These are phyloP conservation scores for Apus apus DNA, from an alignment of 2,113 vertebrate genomes.

Conservation along the genomic window DNA sequence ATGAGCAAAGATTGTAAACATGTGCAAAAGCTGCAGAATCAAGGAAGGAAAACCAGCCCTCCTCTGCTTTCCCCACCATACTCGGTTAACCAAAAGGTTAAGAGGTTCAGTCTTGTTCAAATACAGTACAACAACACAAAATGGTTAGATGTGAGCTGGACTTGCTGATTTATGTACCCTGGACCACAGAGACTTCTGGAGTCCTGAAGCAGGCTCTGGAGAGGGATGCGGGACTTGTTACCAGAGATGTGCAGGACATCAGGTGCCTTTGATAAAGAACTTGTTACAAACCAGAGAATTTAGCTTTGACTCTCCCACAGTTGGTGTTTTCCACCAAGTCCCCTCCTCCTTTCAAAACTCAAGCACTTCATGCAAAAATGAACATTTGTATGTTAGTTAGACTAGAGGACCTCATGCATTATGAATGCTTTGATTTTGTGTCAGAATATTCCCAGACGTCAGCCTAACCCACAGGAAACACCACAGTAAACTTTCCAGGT, in stretches of 20 bases:
- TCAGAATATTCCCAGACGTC: background rate
- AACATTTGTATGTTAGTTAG: rapidly evolving
- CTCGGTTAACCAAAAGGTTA: background rate
- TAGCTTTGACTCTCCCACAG: background rate
- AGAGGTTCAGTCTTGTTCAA: background rate
- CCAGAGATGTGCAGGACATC: background rate
- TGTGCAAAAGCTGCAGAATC: background rate
- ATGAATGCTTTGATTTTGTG: background rate
- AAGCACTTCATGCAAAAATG: background rate
- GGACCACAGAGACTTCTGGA: background rate
- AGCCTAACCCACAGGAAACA: background rate
- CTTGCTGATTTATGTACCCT: background rate
- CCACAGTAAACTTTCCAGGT: background rate
- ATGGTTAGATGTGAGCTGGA: background rate
- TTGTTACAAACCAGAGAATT: background rate
- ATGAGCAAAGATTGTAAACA: background rate
- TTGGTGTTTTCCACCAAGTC: background rate
- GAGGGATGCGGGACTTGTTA: background rate
- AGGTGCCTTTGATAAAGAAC: background rate
- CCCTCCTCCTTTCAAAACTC: background rate
- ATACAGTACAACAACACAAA: background rate
- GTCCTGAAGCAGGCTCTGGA: background rate
- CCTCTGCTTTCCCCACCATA: background rate
- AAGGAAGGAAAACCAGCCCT: background rate
- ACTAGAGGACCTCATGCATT: background rate